Base-by-base conservation (phyloP, 2,113 vertebrate genomes). In the Naja naja region DNA sequence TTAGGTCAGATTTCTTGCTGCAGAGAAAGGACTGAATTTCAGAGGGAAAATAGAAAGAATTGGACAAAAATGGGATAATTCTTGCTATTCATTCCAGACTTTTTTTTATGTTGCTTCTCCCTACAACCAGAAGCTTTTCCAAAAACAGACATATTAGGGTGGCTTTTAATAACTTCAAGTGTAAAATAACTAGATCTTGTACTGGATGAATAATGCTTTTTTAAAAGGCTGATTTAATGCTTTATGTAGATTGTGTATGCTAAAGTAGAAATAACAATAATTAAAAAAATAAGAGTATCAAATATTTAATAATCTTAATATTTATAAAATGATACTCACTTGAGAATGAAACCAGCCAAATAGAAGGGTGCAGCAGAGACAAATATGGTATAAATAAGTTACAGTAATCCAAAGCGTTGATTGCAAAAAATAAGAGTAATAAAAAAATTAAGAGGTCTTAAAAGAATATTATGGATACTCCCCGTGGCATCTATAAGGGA, bases 351-450 rank as follows among this genome's bases (percentile, higher is more conserved):
- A 97, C 97, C 98, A 97, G 98, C 98, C 98, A 96, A 96, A 97
- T 97, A 97, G 97, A 96, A 97, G 97, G 97, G 98, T 98, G 98
- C 98, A 98, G 98, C 98, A 97, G 97, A 98, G 98, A 97, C 97
- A 98, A 98, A 99, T 90, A 98, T 95, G 98, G 98, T 95, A 99
- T 97, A 99, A 98, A 99, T 98, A 98, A 99, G 98, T 99, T 98
- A 99, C 96, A 98, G 98, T 97, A 98, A 97, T 98, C 91, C 98
- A 98, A 97, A 97, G 96, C 94, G 89, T 97, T 85, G 94, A 92
- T 22, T 94, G 91, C 45, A 92, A 1, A 39, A 39, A 55, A 95
- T 95, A 94, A 92, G 93, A 52, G 74, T 81, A 54, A 56, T 20
- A 34, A 55, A 25, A n/a, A 58, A 60, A 8, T 74, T 25, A 90